These are phyloP conservation scores for Lymantria dispar DNA, from an alignment of 2,888 invertebrate species.

Conservation along the genomic window DNA sequence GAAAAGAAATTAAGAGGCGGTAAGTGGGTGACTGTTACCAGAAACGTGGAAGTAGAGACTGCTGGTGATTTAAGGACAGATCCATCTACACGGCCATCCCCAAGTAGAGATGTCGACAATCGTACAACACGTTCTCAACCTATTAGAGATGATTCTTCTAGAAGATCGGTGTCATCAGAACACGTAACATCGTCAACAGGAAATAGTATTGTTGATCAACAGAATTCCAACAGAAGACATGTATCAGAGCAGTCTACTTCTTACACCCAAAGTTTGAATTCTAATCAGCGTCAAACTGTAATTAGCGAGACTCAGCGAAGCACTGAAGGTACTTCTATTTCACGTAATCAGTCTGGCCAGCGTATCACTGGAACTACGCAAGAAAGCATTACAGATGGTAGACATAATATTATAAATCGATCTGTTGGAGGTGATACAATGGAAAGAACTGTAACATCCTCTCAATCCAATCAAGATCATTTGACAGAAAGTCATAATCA, in stretches of 20 bases:
- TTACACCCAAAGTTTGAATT: conserved; percentile 33
- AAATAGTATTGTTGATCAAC: conserved; percentile 38
- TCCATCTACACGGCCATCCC: conserved; percentile 16
- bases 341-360: conserved; percentile 39
- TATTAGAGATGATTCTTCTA: conserved; percentile 37
- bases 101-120: conserved; percentile 30
- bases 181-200: conserved; percentile 42
- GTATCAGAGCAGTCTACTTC: conserved; percentile 41
- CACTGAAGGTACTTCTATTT: conserved; percentile 28
- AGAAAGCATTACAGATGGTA: conserved; percentile 35
- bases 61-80: conserved; percentile 39
- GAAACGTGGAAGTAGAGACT: conserved; percentile 86
- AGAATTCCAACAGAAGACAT: conserved; percentile 31
- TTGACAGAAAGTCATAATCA: conserved; percentile 32
- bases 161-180: conserved; percentile 45
- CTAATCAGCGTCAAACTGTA: conserved; percentile 31
- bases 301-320: conserved; percentile 34
- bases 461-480: conserved; percentile 37
- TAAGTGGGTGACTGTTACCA: conserved; percentile 77
- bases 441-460: conserved; percentile 49
- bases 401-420: conserved; percentile 18
- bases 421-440: conserved; percentile 40
- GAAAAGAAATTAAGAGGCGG: conserved; percentile 79
- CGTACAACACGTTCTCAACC: conserved; percentile 28
- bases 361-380: conserved; percentile 43